Percentiles rank a stretch among this genome's conserved stretches.
Evolutionary conservation across 2,797 vertebrate species (phyloP).

Genomic region (Propithecus deckenii): DNA sequence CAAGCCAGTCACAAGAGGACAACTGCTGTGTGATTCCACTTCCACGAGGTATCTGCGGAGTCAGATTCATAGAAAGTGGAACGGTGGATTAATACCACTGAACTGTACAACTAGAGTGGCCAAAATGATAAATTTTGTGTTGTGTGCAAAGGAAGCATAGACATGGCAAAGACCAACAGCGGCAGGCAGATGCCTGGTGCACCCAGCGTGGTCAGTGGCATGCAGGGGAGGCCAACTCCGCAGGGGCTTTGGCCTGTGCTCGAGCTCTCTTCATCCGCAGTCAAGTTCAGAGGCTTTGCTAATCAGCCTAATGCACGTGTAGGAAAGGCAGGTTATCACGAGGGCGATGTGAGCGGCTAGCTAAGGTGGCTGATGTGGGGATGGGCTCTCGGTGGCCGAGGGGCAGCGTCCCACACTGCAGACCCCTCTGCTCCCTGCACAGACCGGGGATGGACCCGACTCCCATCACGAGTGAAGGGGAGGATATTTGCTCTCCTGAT

Average conservation of each 20-base stretch:
- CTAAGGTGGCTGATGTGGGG: no score
- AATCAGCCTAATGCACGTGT: background rate
- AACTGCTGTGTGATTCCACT: background rate
- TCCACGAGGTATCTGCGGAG: background rate
- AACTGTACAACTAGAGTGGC: background rate
- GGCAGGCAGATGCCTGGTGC: background rate
- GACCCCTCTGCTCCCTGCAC: fast-evolving
- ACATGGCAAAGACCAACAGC: background rate
- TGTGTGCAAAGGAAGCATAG: background rate
- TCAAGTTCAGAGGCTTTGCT: background rate
- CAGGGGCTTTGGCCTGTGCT: background rate
- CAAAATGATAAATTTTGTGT: background rate
- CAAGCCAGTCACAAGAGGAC: background rate
- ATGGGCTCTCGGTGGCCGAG: background rate
- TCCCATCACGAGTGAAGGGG: background rate
- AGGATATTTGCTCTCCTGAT: background rate
- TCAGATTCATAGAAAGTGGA: background rate
- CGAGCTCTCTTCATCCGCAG: background rate
- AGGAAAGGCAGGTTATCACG: background rate
- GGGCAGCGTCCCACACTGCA: background rate
- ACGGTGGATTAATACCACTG: background rate
- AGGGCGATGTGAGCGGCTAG: background rate
- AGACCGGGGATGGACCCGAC: background rate
- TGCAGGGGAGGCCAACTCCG: background rate
- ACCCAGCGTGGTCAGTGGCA: background rate